Conservation (phyloP, 1,140 invertebrate genomes). For the Drosophila ananassae region DNA sequence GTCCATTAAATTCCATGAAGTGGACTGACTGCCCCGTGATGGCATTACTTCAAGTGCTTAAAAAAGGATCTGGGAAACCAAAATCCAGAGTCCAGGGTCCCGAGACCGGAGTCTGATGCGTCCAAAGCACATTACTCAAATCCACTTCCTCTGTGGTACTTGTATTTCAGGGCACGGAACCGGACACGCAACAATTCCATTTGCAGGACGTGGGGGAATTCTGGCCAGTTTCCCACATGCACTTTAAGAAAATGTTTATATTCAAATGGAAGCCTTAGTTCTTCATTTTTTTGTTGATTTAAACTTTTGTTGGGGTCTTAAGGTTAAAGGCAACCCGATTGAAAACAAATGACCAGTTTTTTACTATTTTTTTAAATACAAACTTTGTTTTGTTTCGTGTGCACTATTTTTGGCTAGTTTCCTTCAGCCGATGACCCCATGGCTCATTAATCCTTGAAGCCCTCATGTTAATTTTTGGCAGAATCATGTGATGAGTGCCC, state of each 20-base stretch:
- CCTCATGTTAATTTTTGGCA: neutral
- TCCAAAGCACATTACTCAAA: constrained; percentile 47
- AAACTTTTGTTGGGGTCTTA: too few relatives aligned
- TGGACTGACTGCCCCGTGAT: constrained; percentile 4
- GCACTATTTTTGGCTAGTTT: neutral
- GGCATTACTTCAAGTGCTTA: constrained; percentile 19
- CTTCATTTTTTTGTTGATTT: too few relatives aligned
- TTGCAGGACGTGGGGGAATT: constrained; percentile 14
- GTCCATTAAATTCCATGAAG: neutral
- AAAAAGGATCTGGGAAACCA: neutral
- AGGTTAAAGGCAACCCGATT: too few relatives aligned
- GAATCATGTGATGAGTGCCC: neutral
- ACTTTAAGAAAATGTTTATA: neutral
- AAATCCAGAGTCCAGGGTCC: neutral
- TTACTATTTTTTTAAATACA: too few relatives aligned
- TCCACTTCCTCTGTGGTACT: constrained; percentile 16
- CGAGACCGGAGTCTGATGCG: constrained; percentile 8
- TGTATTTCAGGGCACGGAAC: constrained; percentile 40
- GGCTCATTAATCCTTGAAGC: neutral
- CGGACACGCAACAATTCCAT: constrained; percentile 35
- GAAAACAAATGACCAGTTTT: too few relatives aligned
- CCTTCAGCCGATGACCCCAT: too few relatives aligned
- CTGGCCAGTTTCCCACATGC: neutral
- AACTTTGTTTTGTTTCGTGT: too few relatives aligned
- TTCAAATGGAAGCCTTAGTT: neutral